Evolutionary conservation across 1,140 invertebrate genomes (phyloP), one percentile per base, ranked within the genome.

Genomic region (Magallana angulata): DNA sequence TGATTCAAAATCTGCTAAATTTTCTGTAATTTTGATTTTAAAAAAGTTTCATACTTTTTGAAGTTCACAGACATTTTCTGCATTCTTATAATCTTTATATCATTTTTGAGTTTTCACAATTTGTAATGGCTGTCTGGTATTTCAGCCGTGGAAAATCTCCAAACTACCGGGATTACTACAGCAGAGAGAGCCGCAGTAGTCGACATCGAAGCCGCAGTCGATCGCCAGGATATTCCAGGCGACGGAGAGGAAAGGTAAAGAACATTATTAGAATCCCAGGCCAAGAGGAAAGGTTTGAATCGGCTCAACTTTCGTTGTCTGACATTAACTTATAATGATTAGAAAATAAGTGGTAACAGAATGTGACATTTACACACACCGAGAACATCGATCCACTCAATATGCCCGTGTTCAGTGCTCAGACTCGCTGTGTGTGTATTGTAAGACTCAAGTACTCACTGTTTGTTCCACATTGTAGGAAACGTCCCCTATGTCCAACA

Each of bases 401-500:
- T 48, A 48, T 48, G 36, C 36, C 36, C 36, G 5, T 48, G 5
- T 48, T 48, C 36, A 48, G 36, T 48, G 36, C 36, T 48, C 36
- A 48, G 36, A 48, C 36, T 48, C 36, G 36, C 36, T 48, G 36
- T 76, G 24, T 30, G 24, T 76, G 24, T 11, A 18, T 30, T 76
- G 24, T 76, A 48, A 48, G 36, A 48, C 36, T 48, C 36, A 76
- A 76, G 24, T 48, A 76, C 56, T 71, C 14, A 57, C 81, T 14
- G 36, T 24, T 86, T 14, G 16, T n/a, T 57, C 71, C n/a, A 64
- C 12, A 14, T 87, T 84, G 12, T 57, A 89, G 88, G 88, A 89
- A 56, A 87, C 85, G 11, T 96, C 95, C 57, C 96, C 96, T 7
- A 96, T 96, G 95, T 96, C 95, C 30, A 94, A 92, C 88, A 92